Evolutionary conservation across 2,113 vertebrate species (phyloP), one percentile per base, ranked within the genome.

Genomic region (Girardinichthys multiradiatus): DNA sequence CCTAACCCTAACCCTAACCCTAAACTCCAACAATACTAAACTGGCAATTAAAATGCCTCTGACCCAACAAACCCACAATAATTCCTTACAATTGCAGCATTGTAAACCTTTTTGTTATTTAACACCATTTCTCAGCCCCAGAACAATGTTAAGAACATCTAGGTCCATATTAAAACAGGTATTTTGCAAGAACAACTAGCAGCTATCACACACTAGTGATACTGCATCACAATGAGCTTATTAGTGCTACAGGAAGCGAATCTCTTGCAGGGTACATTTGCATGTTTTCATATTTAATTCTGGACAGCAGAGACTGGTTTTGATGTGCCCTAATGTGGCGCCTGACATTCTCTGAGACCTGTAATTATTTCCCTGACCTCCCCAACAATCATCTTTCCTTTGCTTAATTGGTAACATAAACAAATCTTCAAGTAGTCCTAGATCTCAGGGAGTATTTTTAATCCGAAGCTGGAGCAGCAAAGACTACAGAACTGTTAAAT

Each of bases 281-380:
- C 92, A 92, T 93, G 81, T 91, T 90, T 94, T 86, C 88, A 89
- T 90, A 90, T 90, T 90, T 91, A 92, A 91, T 93, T 92, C 88
- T 74, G 80, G 90, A 87, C 86, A 80, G 80, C 76, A 81, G 75
- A 93, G 90, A 87, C 90, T 74, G 88, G 88, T 86, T 87, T 90
- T 94, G 89, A 94, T 93, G 87, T 82, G 91, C 90, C 92, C 89
- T 93, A 93, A 94, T 92, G 82, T 87, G 78, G 88, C 39, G 85
- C 64, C 91, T 92, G 92, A 91, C 92, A 92, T 90, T 72, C 86
- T 82, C 79, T 61, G 81, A 87, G 86, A 84, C 86, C 86, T 82
- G 80, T 91, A 91, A 93, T 94, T 92, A 94, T 91, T 89, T 86
- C 64, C 76, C 89, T 89, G 91, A 92, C 92, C 90, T 89, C 91